Evolutionary conservation across 1,140 invertebrate species (phyloP).

Genomic region (Lamellibrachia luymesi): DNA sequence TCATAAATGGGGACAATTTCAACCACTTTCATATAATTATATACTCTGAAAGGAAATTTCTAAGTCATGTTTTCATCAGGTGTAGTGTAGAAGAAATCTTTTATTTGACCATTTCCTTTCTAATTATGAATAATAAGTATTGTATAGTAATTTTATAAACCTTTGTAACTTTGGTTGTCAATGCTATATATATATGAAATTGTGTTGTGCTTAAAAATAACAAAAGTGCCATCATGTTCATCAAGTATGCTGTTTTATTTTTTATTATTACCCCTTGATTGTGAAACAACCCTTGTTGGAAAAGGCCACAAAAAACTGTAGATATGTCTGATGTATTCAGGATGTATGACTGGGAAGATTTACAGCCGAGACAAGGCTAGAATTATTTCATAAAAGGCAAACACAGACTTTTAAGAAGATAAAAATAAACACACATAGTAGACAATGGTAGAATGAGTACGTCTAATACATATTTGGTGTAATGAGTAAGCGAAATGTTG

Average conservation of each 20-base stretch:
- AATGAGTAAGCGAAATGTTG: neutral
- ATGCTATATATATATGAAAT: neutral
- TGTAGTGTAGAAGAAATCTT: neutral
- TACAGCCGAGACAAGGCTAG: neutral
- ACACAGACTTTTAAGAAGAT: neutral
- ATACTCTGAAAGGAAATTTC: neutral
- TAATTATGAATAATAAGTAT: neutral
- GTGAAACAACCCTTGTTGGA: neutral
- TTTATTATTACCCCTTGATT: neutral
- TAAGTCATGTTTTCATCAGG: neutral
- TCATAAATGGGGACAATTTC: neutral
- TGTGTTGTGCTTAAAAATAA: neutral
- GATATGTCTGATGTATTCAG: neutral
- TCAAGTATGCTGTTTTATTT: neutral
- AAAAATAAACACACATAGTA: neutral
- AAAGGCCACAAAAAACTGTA: neutral
- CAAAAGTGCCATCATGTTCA: neutral
- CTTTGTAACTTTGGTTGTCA: neutral
- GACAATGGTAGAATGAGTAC: neutral
- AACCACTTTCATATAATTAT: neutral
- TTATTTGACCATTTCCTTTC: neutral
- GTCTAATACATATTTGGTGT: neutral
- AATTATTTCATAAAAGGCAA: neutral
- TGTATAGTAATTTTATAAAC: neutral
- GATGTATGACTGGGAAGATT: neutral